A percentile compares a stretch with the other conserved stretches of the same genome.
Conservation (phyloP, 2,888 invertebrate genomes). For the Orthosia gracilis region DNA sequence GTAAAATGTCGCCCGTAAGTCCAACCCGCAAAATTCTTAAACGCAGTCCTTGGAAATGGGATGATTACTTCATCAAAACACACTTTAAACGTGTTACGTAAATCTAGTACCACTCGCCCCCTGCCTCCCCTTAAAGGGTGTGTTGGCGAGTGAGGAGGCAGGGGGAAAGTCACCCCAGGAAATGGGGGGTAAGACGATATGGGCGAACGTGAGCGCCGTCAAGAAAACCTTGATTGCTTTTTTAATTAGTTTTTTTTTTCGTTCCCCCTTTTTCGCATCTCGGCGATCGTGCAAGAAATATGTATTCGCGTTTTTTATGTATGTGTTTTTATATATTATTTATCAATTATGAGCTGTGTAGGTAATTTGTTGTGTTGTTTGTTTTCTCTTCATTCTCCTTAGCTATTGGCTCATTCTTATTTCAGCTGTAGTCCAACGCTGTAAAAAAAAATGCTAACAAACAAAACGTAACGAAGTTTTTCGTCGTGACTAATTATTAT, state of each 20-base stretch:
- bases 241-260: slow-evolving; percentile 91
- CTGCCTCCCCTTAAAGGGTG: slow-evolving; percentile 84
- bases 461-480: neutral
- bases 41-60: slow-evolving; percentile 90
- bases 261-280: slow-evolving; percentile 90
- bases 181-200: slow-evolving; percentile 91
- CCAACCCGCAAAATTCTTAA: slow-evolving; percentile 90
- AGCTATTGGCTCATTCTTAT: neutral
- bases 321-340: slow-evolving; percentile 77
- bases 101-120: slow-evolving; percentile 89
- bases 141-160: slow-evolving; percentile 73
- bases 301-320: slow-evolving; percentile 81
- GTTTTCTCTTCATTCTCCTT: neutral
- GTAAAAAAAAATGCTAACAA: too few relatives aligned
- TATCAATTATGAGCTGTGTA: slow-evolving; percentile 67
- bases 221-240: slow-evolving; percentile 92
- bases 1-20: slow-evolving; percentile 81
- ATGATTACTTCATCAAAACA: slow-evolving; percentile 92
- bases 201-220: slow-evolving; percentile 91
- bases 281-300: slow-evolving; percentile 87
- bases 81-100: slow-evolving; percentile 91
- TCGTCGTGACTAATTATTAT: slow-evolving; percentile 21
- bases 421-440: too few relatives aligned
- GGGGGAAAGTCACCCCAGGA: slow-evolving; percentile 80
- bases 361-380: slow-evolving; percentile 8